Evolutionary conservation across 2,113 vertebrate species (phyloP).

Genomic region (Sciurus niger): DNA sequence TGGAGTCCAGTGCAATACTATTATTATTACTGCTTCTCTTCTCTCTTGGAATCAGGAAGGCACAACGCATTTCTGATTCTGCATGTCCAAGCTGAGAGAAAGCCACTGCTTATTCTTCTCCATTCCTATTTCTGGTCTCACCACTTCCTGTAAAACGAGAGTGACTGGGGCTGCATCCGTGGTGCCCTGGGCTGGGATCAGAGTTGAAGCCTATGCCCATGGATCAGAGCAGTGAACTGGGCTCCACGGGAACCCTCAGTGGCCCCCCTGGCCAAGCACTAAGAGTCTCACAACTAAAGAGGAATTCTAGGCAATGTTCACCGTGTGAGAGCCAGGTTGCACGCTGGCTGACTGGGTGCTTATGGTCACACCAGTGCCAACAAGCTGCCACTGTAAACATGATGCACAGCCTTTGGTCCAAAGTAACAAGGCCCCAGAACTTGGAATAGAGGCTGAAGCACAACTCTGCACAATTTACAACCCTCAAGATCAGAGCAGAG

Average conservation of each 20-base stretch:
- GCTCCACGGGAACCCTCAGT: background rate
- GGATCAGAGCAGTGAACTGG: background rate
- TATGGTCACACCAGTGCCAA: background rate
- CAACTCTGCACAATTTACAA: background rate
- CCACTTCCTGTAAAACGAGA: background rate
- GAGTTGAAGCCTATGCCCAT: background rate
- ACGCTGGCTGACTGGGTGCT: background rate
- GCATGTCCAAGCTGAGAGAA: background rate
- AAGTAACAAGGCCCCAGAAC: background rate
- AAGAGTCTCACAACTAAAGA: background rate
- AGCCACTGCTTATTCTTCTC: no score
- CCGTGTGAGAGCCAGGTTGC: background rate
- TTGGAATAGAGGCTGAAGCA: background rate
- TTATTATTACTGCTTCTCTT: background rate
- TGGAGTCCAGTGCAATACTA: background rate
- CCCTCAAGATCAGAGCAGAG: background rate
- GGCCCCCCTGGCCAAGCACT: background rate
- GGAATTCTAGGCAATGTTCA: background rate
- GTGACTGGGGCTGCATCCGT: fast-evolving
- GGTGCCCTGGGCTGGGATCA: background rate
- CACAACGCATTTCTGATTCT: background rate
- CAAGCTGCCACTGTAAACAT: background rate
- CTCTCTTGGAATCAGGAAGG: background rate
- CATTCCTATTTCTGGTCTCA: background rate
- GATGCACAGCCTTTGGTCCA: background rate